phyloP scores from a whole-genome alignment of 1,140 invertebrate species.

The Armadillidium nasatum region DNA sequence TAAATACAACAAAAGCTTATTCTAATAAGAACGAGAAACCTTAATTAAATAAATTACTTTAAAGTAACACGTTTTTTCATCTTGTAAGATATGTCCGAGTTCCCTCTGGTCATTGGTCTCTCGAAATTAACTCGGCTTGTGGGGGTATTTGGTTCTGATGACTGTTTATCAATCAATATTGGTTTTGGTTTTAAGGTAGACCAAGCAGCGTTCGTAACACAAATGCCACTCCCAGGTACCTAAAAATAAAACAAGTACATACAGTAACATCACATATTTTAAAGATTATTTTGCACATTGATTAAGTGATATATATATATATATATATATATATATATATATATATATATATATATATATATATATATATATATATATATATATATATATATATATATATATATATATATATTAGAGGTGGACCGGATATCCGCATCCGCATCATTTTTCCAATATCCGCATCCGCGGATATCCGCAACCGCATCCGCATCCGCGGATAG shows the following conservation, averaged over 20 bases:
- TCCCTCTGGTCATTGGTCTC: slow-evolving; percentile 66
- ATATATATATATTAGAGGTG: too few species aligned
- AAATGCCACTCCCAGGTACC: slow-evolving; percentile 34
- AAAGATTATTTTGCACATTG: background rate
- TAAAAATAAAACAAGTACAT: slow-evolving; percentile 19
- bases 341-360: too few species aligned
- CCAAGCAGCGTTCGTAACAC: slow-evolving; percentile 12
- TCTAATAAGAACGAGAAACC: too few species aligned
- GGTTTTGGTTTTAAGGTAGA: slow-evolving; percentile 53
- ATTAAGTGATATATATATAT: too few species aligned
- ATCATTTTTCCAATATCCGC: too few species aligned
- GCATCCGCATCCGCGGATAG: too few species aligned
- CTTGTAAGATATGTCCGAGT: slow-evolving; percentile 72
- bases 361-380: too few species aligned
- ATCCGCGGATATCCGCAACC: too few species aligned
- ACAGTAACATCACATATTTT: background rate
- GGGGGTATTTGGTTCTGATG: slow-evolving; percentile 72
- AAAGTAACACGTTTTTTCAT: slow-evolving; percentile 78
- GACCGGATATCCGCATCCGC: too few species aligned
- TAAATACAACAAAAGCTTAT: too few species aligned
- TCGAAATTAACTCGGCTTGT: slow-evolving; percentile 54
- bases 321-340: too few species aligned
- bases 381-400: too few species aligned
- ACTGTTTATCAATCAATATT: slow-evolving; percentile 66
- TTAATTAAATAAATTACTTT: slow-evolving; percentile 52